Conservation (phyloP, 2,113 vertebrate genomes). For the Hipposideros armiger region DNA sequence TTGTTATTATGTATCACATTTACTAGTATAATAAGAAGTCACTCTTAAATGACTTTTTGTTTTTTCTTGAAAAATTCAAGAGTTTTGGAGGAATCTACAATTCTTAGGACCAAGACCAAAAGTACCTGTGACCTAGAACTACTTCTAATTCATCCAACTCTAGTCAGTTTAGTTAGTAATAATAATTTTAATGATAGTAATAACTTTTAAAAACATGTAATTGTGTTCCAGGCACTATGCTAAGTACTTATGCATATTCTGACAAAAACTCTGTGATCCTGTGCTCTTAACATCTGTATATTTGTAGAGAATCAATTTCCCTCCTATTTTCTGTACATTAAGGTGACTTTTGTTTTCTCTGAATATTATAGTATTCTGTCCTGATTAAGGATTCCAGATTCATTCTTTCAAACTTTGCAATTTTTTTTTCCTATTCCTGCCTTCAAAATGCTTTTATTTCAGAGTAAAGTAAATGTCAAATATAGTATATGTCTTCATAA, state of each 20-base stretch:
- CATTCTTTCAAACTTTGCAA: background rate
- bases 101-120: background rate
- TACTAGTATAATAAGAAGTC: conserved; percentile 1
- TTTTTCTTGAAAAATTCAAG: background rate
- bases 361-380: background rate
- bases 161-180: background rate
- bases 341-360: background rate
- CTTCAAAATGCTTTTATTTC: conserved; percentile 63
- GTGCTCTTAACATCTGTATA: background rate
- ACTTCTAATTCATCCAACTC: background rate
- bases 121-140: background rate
- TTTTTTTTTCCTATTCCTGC: background rate
- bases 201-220: background rate
- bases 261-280: conserved; percentile 4
- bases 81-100: background rate
- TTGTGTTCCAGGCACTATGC: background rate
- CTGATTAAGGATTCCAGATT: background rate
- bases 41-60: background rate
- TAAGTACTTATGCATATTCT: background rate
- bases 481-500: conserved; percentile 8
- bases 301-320: background rate
- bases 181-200: background rate
- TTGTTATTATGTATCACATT: background rate
- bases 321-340: background rate
- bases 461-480: background rate